Conservation (phyloP, 2,888 invertebrate species). For the Xestoiulus laeticollis region DNA sequence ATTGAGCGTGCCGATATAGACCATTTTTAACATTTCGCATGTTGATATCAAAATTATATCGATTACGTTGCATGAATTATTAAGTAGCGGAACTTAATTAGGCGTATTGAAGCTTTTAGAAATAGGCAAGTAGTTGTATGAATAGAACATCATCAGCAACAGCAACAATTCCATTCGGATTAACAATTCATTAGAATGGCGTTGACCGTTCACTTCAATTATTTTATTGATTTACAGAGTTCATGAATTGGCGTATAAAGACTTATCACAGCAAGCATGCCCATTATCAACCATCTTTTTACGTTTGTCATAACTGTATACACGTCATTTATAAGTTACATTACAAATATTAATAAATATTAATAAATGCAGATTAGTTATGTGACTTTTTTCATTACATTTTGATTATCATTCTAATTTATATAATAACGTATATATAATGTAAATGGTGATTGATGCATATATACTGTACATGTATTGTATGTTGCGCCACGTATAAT, state of each 20-base stretch:
- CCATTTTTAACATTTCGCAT: not conserved
- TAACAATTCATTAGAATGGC: not conserved
- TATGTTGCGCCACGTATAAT: too few species aligned
- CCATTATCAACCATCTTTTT: not conserved
- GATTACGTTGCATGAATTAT: not conserved
- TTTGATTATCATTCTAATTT: too few species aligned
- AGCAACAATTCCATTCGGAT: not conserved
- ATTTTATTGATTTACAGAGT: conserved; percentile 22
- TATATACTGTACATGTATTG: too few species aligned
- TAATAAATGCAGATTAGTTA: too few species aligned
- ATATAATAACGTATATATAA: too few species aligned
- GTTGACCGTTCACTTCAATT: not conserved
- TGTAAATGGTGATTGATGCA: too few species aligned
- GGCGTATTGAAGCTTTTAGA: not conserved
- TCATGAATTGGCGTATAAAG: not conserved
- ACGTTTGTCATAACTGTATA: not conserved
- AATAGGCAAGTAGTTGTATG: not conserved
- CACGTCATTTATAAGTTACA: too few species aligned
- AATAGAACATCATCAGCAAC: not conserved
- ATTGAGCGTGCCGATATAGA: not conserved
- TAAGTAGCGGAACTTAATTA: not conserved
- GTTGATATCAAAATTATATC: not conserved
- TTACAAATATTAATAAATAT: too few species aligned
- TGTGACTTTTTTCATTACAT: too few species aligned
- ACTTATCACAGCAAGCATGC: not conserved